A percentile compares a stretch with the other conserved stretches of the same genome.
Evolutionary conservation across 2,113 vertebrate genomes (phyloP).

Genomic region (Pitta sordida): DNA sequence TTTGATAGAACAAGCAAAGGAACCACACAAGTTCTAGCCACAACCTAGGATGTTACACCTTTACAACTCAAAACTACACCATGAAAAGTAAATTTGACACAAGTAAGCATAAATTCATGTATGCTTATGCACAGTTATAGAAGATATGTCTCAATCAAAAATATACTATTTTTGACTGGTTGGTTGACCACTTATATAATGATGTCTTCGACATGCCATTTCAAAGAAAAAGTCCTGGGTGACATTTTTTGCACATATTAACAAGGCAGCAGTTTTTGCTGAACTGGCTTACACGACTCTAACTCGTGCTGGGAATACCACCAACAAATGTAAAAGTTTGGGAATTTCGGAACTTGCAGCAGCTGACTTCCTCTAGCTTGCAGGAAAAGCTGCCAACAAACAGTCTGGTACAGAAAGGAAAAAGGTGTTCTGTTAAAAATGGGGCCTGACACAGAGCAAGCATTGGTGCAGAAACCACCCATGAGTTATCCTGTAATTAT

Average conservation of each 20-base stretch:
- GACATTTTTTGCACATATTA: neutral
- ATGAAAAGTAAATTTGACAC: neutral
- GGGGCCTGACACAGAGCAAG: neutral
- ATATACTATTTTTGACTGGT: neutral
- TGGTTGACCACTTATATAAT: neutral
- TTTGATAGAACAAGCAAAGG: neutral
- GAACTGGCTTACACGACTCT: neutral
- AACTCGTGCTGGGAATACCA: neutral
- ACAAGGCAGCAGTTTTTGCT: neutral
- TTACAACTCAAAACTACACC: neutral
- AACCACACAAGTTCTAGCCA: neutral
- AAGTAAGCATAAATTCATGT: neutral
- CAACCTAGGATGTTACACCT: neutral
- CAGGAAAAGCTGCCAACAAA: neutral
- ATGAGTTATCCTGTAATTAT: neutral
- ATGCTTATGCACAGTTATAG: neutral
- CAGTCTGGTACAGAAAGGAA: neutral
- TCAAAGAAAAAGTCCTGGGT: neutral
- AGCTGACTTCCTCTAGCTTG: neutral
- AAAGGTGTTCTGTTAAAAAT: neutral
- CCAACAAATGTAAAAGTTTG: neutral
- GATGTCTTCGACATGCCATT: neutral
- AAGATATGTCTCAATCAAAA: neutral
- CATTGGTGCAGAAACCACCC: fast-evolving
- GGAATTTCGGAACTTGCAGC: neutral